These are phyloP conservation scores for Harmothoe impar DNA, from an alignment of 2,888 invertebrate genomes.

Conservation along the genomic window DNA sequence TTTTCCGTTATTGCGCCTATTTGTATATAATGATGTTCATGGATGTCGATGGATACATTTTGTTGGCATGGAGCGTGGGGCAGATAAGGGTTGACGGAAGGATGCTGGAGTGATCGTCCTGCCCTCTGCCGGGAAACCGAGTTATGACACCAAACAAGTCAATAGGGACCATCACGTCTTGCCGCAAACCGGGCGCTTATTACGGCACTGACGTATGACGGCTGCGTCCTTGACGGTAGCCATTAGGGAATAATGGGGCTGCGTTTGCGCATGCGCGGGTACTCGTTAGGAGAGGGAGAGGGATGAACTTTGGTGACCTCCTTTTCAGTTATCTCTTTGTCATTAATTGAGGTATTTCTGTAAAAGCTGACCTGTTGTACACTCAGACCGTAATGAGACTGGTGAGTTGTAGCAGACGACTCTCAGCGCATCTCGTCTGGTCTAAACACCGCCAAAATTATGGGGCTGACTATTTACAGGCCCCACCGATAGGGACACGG, in stretches of 20 bases:
- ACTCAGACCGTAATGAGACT: background rate
- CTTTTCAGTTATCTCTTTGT: slow-evolving; percentile 38
- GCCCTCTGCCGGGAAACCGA: background rate
- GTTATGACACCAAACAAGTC: slow-evolving; percentile 4
- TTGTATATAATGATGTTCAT: too few relatives aligned
- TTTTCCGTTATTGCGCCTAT: too few relatives aligned
- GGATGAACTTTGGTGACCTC: background rate
- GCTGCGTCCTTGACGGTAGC: background rate
- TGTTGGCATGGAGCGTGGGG: too few relatives aligned
- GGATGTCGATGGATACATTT: too few relatives aligned
- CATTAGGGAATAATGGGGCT: background rate
- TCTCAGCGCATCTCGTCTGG: background rate
- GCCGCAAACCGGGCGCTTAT: slow-evolving; percentile 18
- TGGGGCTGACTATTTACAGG: background rate
- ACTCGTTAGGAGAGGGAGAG: background rate
- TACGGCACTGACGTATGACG: slow-evolving; percentile 37
- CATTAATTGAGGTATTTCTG: slow-evolving; percentile 46
- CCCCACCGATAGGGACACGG: background rate
- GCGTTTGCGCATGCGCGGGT: background rate
- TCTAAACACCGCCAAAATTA: slow-evolving; percentile 9
- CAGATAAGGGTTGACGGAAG: background rate
- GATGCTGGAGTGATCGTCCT: background rate
- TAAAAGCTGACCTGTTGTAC: background rate
- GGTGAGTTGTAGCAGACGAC: slow-evolving; percentile 12
- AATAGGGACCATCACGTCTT: background rate